Evolutionary conservation across 2,113 vertebrate species (phyloP).

Genomic region (Ciconia maguari): DNA sequence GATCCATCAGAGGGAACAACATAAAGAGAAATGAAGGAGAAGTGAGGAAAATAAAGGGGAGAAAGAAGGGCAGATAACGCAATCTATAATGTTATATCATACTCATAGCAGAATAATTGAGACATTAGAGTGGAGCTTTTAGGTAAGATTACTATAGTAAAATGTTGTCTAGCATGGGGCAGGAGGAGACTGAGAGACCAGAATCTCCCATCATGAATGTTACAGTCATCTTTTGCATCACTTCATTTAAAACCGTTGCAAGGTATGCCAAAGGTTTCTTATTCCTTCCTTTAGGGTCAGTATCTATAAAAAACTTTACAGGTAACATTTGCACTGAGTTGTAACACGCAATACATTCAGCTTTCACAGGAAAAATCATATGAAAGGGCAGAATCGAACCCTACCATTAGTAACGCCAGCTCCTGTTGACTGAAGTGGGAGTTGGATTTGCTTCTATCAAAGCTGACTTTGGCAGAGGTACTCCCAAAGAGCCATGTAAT

Average conservation of each 20-base stretch:
- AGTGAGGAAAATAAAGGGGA: neutral
- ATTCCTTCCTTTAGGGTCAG: neutral
- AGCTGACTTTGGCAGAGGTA: neutral
- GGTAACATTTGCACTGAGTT: neutral
- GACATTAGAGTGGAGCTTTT: neutral
- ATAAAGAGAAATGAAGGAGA: neutral
- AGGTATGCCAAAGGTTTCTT: neutral
- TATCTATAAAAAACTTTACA: neutral
- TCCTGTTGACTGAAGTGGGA: neutral
- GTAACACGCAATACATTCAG: neutral
- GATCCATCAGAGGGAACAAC: neutral
- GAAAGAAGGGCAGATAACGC: neutral
- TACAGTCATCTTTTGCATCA: neutral
- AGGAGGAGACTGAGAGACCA: neutral
- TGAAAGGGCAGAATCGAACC: neutral
- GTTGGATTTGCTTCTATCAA: neutral
- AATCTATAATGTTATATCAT: neutral
- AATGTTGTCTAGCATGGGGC: neutral
- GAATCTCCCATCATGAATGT: neutral
- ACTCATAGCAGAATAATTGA: neutral
- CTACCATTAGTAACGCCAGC: neutral
- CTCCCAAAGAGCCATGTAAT: neutral
- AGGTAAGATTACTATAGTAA: neutral
- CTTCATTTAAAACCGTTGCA: neutral
- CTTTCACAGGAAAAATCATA: neutral